These are phyloP conservation scores for Catostomus latipinnis DNA, from an alignment of 2,797 vertebrate species.

Conservation along the genomic window DNA sequence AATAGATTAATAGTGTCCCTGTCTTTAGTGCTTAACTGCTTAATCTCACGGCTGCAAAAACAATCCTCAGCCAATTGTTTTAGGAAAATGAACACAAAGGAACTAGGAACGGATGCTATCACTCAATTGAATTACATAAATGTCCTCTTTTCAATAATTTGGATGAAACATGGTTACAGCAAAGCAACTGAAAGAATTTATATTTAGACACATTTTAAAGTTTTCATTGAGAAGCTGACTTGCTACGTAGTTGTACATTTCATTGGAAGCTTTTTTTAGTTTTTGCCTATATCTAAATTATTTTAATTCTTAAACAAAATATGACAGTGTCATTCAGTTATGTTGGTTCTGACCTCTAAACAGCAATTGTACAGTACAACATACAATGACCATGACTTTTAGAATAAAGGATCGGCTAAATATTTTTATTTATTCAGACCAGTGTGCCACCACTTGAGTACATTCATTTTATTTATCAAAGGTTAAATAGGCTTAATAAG, in stretches of 20 bases:
- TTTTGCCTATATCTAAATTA: neutral
- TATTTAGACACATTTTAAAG: no score
- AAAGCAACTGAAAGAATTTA: neutral
- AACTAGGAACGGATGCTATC: neutral
- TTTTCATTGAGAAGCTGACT: no score
- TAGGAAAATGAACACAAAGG: neutral
- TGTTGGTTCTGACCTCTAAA: no score
- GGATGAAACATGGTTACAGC: neutral
- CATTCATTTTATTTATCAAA: slow-evolving; percentile 52
- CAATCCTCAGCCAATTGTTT: neutral
- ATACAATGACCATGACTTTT: no score
- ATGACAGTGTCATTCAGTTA: no score
- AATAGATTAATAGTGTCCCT: no score
- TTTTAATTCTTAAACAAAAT: no score
- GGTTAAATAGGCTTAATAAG: neutral
- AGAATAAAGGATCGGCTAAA: neutral
- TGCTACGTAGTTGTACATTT: neutral
- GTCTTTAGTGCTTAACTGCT: no score
- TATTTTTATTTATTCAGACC: neutral
- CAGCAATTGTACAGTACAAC: no score
- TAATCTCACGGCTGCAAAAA: neutral
- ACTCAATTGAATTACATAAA: neutral
- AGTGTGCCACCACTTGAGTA: neutral
- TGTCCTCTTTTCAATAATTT: neutral
- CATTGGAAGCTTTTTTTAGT: neutral